Evolutionary conservation across 2,797 vertebrate species (phyloP), one percentile per base, ranked within the genome.

Genomic region (Dermochelys coriacea): DNA sequence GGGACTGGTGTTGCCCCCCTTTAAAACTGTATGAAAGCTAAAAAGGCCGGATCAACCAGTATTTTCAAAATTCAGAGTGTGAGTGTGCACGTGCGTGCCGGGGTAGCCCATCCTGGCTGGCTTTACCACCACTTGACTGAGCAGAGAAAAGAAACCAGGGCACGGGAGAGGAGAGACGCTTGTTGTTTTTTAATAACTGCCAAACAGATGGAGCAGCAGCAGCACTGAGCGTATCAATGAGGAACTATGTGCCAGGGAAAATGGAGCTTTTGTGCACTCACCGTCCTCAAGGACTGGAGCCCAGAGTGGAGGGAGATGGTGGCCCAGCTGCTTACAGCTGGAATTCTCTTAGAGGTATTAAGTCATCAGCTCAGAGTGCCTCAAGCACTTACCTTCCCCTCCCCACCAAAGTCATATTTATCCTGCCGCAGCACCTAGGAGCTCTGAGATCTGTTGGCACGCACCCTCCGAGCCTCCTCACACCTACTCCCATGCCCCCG

Each of bases 81-180:
- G 3, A 49, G 51, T 21, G 8, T 12, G 21, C 41, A 41, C 41
- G 41, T 0, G 0, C 8, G n/a, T 9, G 19, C 5, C 31, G 3
- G 54, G 54, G 23, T 9, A 29, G n/a, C 31, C 11, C 11, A 3
- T 29, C 55, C 55, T 0, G 29, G 55, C 27, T 57, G 55, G 25
- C 49, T 77, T 51, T 47, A 23, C 18, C 55, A 3, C 1, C 0
- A 5, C 0, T 14, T n/a, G 31, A 19, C 71, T 15, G 41, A 8
- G 59, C 27, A 80, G 59, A 54, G 27, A 16, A 14, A 18, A 25
- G 74, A 14, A 12, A 14, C 8, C 4, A 49, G 49, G 9, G 54
- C 41, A 5, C 41, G 41, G 41, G 4, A 54, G 54, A 9, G 29
- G 45, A 5, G 16, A 6, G 18, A 18, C 31, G 10, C 49, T 75